phyloP scores from a whole-genome alignment of 2,888 invertebrate genomes.

The Neoascia interrupta region DNA sequence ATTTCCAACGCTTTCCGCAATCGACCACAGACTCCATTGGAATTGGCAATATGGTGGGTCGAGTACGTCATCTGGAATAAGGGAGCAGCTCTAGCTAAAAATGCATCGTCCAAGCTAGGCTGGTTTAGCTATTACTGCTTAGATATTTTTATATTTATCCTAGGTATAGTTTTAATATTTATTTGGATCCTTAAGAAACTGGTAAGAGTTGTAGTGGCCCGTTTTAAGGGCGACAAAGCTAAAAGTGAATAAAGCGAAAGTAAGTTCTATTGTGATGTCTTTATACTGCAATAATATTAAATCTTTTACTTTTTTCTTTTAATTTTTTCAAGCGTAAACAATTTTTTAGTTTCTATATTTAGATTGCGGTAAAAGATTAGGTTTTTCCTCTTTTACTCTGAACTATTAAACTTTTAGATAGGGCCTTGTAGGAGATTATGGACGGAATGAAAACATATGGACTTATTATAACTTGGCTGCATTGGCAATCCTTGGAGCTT shows the following conservation, averaged over 20 bases:
- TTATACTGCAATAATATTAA: no score
- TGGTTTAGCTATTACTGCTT: conserved; percentile 80
- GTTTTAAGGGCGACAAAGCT: conserved; percentile 20
- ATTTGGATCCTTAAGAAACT: conserved; percentile 31
- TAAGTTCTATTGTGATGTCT: no score
- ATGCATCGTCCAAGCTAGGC: conserved; percentile 79
- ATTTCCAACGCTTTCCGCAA: conserved; percentile 80
- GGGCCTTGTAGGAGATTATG: no score
- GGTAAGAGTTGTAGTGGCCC: background rate
- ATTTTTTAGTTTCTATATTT: no score
- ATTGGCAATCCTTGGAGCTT: no score
- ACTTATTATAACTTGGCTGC: no score
- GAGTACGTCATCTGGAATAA: conserved; percentile 82
- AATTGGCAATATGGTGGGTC: conserved; percentile 83
- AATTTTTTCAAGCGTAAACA: no score
- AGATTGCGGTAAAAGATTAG: no score
- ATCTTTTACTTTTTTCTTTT: no score
- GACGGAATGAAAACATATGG: no score
- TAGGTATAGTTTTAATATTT: conserved; percentile 33
- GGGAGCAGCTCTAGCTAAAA: conserved; percentile 81
- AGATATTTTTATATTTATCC: conserved; percentile 78
- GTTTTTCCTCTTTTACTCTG: no score
- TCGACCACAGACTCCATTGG: conserved; percentile 81
- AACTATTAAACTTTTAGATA: no score
- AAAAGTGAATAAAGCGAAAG: conserved; percentile 39